These are phyloP conservation scores for Zele albiditarsus DNA, from an alignment of 2,888 invertebrate species.

Conservation along the genomic window DNA sequence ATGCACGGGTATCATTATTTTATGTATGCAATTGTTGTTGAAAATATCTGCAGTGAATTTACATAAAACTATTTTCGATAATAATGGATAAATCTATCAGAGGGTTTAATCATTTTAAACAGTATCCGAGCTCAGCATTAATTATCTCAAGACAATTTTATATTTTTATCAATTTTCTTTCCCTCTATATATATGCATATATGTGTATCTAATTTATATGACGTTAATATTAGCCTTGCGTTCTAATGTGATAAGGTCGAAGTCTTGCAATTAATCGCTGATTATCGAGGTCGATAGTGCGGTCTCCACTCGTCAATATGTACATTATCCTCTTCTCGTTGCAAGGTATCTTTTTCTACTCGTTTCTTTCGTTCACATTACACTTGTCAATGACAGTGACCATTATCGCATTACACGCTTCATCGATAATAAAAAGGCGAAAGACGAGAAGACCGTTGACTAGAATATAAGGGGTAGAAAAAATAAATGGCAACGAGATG, in stretches of 20 bases:
- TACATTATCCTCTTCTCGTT: not conserved
- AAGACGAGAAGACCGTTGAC: slow-evolving; percentile 22
- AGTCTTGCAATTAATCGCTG: slow-evolving; percentile 35
- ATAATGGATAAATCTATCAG: too few relatives aligned
- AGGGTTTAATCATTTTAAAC: not conserved
- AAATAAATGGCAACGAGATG: not conserved
- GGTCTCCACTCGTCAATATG: slow-evolving; percentile 11
- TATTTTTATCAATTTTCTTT: not conserved
- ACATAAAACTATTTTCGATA: too few relatives aligned
- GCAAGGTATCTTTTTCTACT: slow-evolving; percentile 10
- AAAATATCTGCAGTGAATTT: not conserved
- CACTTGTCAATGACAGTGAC: slow-evolving; percentile 33
- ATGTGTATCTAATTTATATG: slow-evolving; percentile 16
- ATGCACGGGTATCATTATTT: not conserved
- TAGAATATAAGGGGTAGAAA: slow-evolving; percentile 9
- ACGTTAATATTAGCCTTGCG: slow-evolving; percentile 34
- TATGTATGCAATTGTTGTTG: not conserved
- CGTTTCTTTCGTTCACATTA: slow-evolving; percentile 29
- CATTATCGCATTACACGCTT: slow-evolving; percentile 51
- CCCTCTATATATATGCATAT: not conserved
- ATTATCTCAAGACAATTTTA: not conserved
- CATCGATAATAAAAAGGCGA: slow-evolving; percentile 35
- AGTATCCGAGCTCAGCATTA: too few relatives aligned
- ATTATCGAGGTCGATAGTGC: slow-evolving; percentile 33
- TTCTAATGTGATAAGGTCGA: slow-evolving; percentile 36